Percentiles rank a stretch among this genome's conserved stretches.
These are phyloP conservation scores for Indicator indicator DNA, from an alignment of 2,113 vertebrate genomes.

Conservation along the genomic window DNA sequence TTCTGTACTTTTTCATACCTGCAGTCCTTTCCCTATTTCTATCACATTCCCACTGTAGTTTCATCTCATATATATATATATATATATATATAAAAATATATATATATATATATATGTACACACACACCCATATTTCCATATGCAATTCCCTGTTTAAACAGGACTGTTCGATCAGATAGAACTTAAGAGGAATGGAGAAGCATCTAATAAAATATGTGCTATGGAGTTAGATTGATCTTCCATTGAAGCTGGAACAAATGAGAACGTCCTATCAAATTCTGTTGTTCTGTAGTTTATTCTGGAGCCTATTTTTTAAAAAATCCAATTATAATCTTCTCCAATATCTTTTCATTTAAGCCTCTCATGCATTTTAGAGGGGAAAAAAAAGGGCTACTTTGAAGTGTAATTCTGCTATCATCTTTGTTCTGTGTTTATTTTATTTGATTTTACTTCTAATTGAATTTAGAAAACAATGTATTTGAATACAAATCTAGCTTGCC, in stretches of 20 bases:
- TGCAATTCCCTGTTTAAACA: background rate
- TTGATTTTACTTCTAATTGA: background rate
- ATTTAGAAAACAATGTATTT: background rate
- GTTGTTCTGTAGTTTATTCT: background rate
- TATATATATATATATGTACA: background rate
- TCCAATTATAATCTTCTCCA: background rate
- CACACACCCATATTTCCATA: background rate
- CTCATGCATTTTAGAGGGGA: background rate
- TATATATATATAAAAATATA: too few relatives aligned
- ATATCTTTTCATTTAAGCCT: background rate
- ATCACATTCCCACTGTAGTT: background rate
- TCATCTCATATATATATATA: background rate
- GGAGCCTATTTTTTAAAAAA: background rate
- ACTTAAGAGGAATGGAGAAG: background rate
- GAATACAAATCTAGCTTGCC: background rate
- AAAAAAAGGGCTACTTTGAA: background rate
- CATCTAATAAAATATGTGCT: background rate
- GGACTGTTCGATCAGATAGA: background rate
- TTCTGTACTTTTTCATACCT: background rate
- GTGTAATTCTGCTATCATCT: background rate
- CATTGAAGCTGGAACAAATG: background rate
- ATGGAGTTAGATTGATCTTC: background rate
- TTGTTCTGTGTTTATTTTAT: background rate
- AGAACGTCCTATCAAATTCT: background rate
- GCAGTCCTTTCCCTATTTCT: background rate